These are phyloP conservation scores for Gnathonemus echidnorhynchus DNA, from an alignment of 2,113 vertebrate genomes.

Conservation along the genomic window DNA sequence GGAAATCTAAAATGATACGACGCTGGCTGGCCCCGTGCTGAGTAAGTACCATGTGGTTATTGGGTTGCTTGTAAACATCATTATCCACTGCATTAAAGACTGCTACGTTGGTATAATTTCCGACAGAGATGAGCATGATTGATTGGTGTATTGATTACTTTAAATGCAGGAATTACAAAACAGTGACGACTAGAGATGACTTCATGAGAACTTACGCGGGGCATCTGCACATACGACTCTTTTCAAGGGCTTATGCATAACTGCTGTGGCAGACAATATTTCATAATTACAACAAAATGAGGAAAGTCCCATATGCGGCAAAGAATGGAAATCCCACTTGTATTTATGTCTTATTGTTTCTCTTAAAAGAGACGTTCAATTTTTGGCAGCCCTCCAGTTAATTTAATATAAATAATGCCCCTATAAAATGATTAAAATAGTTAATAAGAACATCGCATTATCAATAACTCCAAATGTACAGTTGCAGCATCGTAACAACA, in stretches of 20 bases:
- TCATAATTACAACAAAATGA: neutral
- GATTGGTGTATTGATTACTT: conserved; percentile 62
- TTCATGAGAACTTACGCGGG: conserved; percentile 25
- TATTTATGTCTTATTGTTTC: neutral
- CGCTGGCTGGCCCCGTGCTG: conserved; percentile 48
- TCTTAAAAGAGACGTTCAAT: conserved; percentile 25
- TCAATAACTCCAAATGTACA: conserved; percentile 69
- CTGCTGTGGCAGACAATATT: conserved; percentile 7
- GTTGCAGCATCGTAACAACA: conserved; percentile 62
- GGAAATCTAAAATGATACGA: conserved; percentile 19
- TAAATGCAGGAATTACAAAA: conserved; percentile 48
- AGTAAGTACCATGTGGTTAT: conserved; percentile 53
- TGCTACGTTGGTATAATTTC: conserved; percentile 57
- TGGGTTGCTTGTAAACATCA: conserved; percentile 44
- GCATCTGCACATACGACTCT: neutral
- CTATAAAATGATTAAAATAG: conserved; percentile 60
- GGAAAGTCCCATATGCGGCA: neutral
- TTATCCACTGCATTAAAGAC: conserved; percentile 61
- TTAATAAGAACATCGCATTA: conserved; percentile 49
- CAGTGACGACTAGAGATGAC: conserved; percentile 31
- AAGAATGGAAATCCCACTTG: neutral
- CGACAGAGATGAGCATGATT: conserved; percentile 53
- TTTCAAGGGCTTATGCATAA: neutral
- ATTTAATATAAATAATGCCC: conserved; percentile 72
- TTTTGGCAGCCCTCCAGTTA: conserved; percentile 68